Conservation (phyloP, 2,888 invertebrate genomes). For the Oxyscelio sp. region DNA sequence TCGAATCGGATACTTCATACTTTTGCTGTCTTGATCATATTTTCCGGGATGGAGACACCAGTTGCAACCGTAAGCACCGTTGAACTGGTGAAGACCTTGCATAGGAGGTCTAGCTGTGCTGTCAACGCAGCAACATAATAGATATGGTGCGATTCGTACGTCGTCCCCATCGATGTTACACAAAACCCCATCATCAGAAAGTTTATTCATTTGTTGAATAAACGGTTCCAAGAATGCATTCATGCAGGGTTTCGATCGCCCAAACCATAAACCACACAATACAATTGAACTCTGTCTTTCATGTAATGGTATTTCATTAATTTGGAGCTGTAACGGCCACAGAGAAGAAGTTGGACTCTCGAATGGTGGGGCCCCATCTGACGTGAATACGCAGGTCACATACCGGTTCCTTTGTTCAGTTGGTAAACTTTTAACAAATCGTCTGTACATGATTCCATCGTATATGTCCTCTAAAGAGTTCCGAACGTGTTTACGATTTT, state of each 20-base stretch:
- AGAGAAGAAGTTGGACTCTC: constrained; percentile 28
- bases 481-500: background rate
- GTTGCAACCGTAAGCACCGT: background rate
- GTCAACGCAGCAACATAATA: constrained; percentile 60
- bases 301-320: constrained; percentile 38
- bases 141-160: constrained; percentile 31
- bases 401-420: constrained; percentile 1
- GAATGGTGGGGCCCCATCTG: constrained; percentile 31
- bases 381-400: constrained; percentile 21
- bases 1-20: background rate
- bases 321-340: constrained; percentile 36
- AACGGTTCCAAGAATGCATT: constrained; percentile 45
- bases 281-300: constrained; percentile 28
- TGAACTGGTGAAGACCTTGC: too few species aligned
- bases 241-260: constrained; percentile 46
- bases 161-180: constrained; percentile 42
- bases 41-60: too few species aligned
- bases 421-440: constrained; percentile 23
- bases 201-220: constrained; percentile 39
- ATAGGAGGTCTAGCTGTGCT: constrained; percentile 36
- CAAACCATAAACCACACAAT: constrained; percentile 54
- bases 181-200: constrained; percentile 30
- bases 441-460: constrained; percentile 9
- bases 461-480: constrained; percentile 21
- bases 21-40: background rate